Conservation (phyloP, 2,113 vertebrate genomes). For the Amphiprion ocellaris region DNA sequence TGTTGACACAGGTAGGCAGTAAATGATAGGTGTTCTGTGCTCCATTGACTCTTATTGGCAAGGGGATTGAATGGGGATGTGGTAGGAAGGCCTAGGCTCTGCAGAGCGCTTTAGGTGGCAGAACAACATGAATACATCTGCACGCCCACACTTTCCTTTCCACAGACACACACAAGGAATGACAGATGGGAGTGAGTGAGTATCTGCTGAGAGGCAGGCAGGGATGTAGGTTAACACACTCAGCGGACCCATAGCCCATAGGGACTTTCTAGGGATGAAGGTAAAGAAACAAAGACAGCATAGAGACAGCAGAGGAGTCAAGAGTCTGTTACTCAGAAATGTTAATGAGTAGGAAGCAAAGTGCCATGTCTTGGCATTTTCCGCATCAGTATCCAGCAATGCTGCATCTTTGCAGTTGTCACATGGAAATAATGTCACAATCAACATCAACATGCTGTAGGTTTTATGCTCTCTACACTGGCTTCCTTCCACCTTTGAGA, state of each 20-base stretch:
- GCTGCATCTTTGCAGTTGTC: slow-evolving; percentile 8
- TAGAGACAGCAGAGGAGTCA: slow-evolving; percentile 11
- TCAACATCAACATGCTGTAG: not conserved
- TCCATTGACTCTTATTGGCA: slow-evolving; percentile 38
- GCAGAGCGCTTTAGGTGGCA: slow-evolving; percentile 16
- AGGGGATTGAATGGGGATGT: slow-evolving; percentile 33
- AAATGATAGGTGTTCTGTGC: slow-evolving; percentile 52
- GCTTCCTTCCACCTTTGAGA: not conserved
- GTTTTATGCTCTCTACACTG: not conserved
- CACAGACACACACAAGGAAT: slow-evolving; percentile 12
- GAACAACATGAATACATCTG: slow-evolving; percentile 7
- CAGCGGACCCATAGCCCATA: slow-evolving; percentile 34
- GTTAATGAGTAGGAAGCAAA: slow-evolving; percentile 16
- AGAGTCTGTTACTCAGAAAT: slow-evolving; percentile 15
- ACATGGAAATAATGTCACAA: not conserved
- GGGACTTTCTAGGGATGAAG: slow-evolving; percentile 33
- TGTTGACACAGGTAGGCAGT: slow-evolving; percentile 55
- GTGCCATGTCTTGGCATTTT: slow-evolving; percentile 12
- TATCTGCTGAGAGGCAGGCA: slow-evolving; percentile 16
- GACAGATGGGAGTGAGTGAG: slow-evolving; percentile 26
- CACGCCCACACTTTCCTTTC: slow-evolving; percentile 16
- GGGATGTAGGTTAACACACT: slow-evolving; percentile 51
- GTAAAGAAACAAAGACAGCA: slow-evolving; percentile 24
- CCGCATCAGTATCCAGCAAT: slow-evolving; percentile 1
- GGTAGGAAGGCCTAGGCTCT: slow-evolving; percentile 13